phyloP scores from a whole-genome alignment of 2,888 invertebrate species.

The Elmis aenea region DNA sequence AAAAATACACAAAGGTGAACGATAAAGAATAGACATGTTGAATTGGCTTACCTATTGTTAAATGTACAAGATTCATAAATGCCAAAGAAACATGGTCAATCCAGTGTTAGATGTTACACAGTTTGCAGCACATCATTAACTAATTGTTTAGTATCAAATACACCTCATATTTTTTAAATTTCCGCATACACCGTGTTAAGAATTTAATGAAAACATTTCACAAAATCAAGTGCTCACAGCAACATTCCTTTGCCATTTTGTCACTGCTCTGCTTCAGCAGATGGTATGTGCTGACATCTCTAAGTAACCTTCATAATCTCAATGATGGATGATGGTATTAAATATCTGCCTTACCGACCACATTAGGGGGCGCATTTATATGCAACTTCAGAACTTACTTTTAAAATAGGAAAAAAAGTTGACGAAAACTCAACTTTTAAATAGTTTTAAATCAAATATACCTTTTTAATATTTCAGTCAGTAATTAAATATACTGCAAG shows the following conservation, averaged over 20 bases:
- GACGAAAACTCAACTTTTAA: too few relatives aligned
- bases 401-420: too few relatives aligned
- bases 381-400: too few relatives aligned
- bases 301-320: conserved; percentile 2
- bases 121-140: conserved; percentile 5
- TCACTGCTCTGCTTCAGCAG: conserved; percentile 38
- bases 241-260: conserved; percentile 50
- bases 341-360: conserved; percentile 13
- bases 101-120: conserved; percentile 13
- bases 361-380: too few relatives aligned
- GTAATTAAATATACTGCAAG: too few relatives aligned
- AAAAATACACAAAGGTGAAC: conserved; percentile 45
- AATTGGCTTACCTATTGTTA: conserved; percentile 48
- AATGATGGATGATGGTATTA: too few relatives aligned
- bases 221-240: conserved; percentile 17
- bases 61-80: conserved; percentile 44
- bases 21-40: conserved; percentile 43
- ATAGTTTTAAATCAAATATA: too few relatives aligned
- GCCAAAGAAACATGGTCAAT: conserved; percentile 29
- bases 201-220: conserved; percentile 38
- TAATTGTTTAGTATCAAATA: conserved; percentile 26
- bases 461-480: too few relatives aligned
- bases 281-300: conserved; percentile 27
- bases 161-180: conserved; percentile 35
- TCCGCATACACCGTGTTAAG: conserved; percentile 26